Evolutionary conservation across 2,797 vertebrate genomes (phyloP).

Genomic region (Artibeus lituratus): DNA sequence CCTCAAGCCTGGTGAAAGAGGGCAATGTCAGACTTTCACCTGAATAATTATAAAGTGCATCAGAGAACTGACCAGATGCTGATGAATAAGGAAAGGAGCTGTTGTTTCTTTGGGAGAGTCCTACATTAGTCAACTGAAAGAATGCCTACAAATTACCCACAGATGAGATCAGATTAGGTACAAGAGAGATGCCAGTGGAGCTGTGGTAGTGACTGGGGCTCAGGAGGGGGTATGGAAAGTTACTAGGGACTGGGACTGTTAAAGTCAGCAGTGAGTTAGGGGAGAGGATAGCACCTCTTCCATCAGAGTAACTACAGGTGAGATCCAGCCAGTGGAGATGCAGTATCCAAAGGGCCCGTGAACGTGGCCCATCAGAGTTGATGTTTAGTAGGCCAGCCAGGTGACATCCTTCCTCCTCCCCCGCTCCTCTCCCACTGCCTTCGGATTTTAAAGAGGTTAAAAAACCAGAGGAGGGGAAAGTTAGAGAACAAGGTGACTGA

Average conservation of each 20-base stretch:
- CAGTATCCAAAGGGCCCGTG: neutral
- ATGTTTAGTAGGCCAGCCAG: too few relatives aligned
- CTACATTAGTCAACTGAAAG: neutral
- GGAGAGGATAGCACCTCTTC: neutral
- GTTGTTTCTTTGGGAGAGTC: neutral
- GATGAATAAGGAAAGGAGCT: neutral
- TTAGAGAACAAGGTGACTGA: neutral
- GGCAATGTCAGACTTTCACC: neutral
- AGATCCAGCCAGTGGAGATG: too few relatives aligned
- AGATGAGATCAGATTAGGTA: neutral
- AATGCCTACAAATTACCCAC: neutral
- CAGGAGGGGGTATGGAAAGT: neutral
- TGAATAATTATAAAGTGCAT: neutral
- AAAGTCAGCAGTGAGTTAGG: neutral
- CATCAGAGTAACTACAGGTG: neutral
- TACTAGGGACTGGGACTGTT: neutral
- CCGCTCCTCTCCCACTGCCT: accelerated
- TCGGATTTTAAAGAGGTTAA: neutral
- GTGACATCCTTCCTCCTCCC: neutral
- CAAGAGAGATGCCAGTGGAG: neutral
- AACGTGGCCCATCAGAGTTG: too few relatives aligned
- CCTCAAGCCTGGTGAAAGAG: neutral
- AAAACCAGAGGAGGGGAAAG: neutral
- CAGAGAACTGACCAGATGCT: neutral
- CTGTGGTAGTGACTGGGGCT: neutral